Percentiles rank a stretch among this genome's conserved stretches.
Conservation (phyloP, 2,113 vertebrate species). For the Melanotaenia duboulayi region DNA sequence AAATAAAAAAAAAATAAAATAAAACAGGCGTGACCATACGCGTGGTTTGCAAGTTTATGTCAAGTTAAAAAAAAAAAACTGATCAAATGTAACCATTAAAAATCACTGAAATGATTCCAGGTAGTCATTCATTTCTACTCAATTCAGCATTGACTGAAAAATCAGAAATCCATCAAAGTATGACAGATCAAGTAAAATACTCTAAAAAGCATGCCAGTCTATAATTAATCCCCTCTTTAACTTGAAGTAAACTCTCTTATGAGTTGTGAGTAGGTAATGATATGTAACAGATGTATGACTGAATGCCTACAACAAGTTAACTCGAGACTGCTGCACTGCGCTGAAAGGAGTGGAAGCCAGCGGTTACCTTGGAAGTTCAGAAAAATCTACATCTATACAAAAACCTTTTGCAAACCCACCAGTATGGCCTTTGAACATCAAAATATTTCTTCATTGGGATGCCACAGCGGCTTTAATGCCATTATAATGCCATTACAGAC, state of each 20-base stretch:
- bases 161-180: too few relatives aligned
- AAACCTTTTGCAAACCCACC: background rate
- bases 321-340: background rate
- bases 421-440: slow-evolving; percentile 1
- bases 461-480: background rate
- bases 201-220: too few relatives aligned
- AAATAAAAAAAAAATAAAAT: slow-evolving; percentile 19
- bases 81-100: background rate
- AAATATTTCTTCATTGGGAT: background rate
- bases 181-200: too few relatives aligned
- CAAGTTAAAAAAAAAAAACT: background rate
- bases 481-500: too few relatives aligned
- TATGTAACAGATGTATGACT: background rate
- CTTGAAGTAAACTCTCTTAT: too few relatives aligned
- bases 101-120: background rate
- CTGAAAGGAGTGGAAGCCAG: slow-evolving; percentile 9
- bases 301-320: background rate
- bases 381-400: too few relatives aligned
- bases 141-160: background rate
- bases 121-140: background rate
- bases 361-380: background rate
- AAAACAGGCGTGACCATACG: background rate
- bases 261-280: background rate
- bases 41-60: background rate
- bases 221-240: too few relatives aligned